Evolutionary conservation across 2,888 invertebrate species (phyloP).

Genomic region (Dichetophora obliterata): DNA sequence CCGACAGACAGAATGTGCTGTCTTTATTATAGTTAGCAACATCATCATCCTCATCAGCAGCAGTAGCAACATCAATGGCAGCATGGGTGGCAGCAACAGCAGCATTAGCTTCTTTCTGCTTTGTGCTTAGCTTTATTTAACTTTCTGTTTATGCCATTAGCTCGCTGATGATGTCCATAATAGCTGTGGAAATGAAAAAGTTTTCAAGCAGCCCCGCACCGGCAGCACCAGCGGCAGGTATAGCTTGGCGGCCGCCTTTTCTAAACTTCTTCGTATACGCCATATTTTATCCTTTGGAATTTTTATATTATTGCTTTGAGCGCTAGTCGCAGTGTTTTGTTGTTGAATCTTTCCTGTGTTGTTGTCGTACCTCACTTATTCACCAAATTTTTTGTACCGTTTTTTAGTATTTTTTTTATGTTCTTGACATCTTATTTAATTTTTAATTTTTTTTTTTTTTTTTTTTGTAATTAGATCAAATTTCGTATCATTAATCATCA

Average conservation of each 20-base stretch:
- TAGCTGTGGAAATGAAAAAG: slow-evolving; percentile 15
- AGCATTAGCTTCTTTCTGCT: neutral
- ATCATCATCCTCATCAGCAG: slow-evolving; percentile 15
- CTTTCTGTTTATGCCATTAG: slow-evolving; percentile 22
- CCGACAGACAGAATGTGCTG: neutral
- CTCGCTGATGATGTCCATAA: slow-evolving; percentile 23
- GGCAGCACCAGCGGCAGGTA: slow-evolving; percentile 11
- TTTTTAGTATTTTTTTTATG: neutral
- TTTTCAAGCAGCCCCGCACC: neutral
- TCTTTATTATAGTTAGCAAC: neutral
- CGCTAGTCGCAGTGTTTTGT: neutral
- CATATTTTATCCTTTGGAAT: neutral
- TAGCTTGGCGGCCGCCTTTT: neutral
- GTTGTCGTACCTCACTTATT: neutral
- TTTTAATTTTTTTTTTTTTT: too few relatives aligned
- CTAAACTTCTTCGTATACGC: neutral
- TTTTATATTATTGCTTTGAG: neutral
- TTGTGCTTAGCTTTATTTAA: slow-evolving; percentile 1
- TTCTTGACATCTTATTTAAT: neutral
- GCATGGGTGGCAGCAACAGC: neutral
- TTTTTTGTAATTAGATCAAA: slow-evolving; percentile 16
- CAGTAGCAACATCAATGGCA: neutral
- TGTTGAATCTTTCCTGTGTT: neutral
- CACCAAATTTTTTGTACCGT: neutral
- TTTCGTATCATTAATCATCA: neutral